Evolutionary conservation across 2,797 vertebrate genomes (phyloP).

Genomic region (Anabas testudineus): DNA sequence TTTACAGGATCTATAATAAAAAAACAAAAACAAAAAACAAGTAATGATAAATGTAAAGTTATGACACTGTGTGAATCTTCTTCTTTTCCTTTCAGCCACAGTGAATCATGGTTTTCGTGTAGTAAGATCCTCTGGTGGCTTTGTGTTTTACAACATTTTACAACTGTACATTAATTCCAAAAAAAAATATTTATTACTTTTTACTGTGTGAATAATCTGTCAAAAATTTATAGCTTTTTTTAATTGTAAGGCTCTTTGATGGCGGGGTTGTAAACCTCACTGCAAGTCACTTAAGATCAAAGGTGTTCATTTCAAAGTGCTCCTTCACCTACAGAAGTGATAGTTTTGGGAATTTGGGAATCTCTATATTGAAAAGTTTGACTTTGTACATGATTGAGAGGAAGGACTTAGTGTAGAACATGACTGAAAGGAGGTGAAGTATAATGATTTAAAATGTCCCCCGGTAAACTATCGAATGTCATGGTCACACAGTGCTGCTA

Average conservation of each 20-base stretch:
- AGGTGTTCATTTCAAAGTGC: constrained; percentile 38
- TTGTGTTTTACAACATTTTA: neutral
- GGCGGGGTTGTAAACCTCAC: constrained; percentile 26
- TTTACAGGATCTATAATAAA: too few relatives aligned
- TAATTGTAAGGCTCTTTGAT: constrained; percentile 16
- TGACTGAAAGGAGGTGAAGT: constrained; percentile 9
- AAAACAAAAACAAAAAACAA: too few relatives aligned
- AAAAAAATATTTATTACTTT: constrained; percentile 2
- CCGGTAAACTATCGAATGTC: neutral
- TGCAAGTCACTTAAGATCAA: constrained; percentile 37
- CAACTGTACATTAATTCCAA: neutral
- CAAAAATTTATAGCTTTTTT: constrained; percentile 31
- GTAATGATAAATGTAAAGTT: too few relatives aligned
- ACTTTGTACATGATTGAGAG: constrained; percentile 34
- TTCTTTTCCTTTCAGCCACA: too few relatives aligned
- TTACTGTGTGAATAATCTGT: constrained; percentile 3
- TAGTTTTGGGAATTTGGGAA: constrained; percentile 19
- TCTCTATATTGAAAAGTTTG: constrained; percentile 24
- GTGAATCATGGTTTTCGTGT: neutral
- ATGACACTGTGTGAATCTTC: neutral
- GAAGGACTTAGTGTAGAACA: constrained; percentile 14
- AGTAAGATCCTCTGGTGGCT: neutral
- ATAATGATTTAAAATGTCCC: constrained; percentile 1
- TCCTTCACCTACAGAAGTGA: constrained; percentile 33
- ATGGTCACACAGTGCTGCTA: neutral